Evolutionary conservation across 2,113 vertebrate genomes (phyloP).

Genomic region (Scopus umbretta): DNA sequence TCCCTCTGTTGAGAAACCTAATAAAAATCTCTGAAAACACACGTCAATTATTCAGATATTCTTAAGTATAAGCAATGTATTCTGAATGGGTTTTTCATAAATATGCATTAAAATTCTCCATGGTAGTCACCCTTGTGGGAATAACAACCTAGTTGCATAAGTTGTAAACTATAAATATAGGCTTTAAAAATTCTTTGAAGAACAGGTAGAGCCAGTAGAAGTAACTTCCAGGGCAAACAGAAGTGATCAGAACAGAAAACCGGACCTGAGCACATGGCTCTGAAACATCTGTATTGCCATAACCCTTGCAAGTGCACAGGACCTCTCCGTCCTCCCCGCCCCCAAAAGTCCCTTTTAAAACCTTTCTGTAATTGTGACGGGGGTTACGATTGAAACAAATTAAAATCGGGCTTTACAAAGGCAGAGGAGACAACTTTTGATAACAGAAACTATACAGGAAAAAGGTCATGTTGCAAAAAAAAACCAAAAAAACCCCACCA

Average conservation of each 20-base stretch:
- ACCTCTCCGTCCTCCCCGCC: background rate
- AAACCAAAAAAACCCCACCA: no score
- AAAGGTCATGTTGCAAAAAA: background rate
- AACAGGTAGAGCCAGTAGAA: background rate
- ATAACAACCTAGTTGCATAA: background rate
- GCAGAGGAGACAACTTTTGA: background rate
- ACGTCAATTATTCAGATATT: background rate
- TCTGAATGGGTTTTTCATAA: background rate
- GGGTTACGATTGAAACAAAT: background rate
- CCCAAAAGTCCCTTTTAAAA: background rate
- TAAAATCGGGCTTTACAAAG: background rate
- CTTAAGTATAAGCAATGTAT: background rate
- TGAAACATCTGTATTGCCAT: background rate
- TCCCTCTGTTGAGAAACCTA: background rate
- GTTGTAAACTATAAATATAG: background rate
- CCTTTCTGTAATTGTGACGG: background rate
- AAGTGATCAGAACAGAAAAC: background rate
- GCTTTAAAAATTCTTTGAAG: background rate
- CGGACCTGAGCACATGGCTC: background rate
- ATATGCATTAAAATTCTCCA: background rate
- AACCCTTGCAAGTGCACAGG: background rate
- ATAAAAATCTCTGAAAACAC: background rate
- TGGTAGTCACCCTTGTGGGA: background rate
- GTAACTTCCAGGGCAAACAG: background rate
- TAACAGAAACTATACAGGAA: background rate